Evolutionary conservation across 2,113 vertebrate genomes (phyloP).

Genomic region (Pteropus alecto): DNA sequence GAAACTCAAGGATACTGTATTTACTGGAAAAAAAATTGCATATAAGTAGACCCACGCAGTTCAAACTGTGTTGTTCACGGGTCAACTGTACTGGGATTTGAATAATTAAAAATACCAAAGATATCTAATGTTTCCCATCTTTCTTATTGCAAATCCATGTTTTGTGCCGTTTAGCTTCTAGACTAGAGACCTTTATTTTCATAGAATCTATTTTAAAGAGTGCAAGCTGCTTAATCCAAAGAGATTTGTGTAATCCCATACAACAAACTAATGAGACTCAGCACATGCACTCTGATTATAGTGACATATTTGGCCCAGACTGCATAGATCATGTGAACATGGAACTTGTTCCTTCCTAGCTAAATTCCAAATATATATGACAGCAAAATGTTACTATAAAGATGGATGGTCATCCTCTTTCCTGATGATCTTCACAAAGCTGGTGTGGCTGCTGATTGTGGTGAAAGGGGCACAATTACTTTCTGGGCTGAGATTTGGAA

Average conservation of each 20-base stretch:
- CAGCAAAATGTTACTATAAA: not conserved
- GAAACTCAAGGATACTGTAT: not conserved
- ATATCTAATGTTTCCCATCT: not conserved
- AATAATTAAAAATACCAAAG: not conserved
- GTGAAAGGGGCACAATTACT: not conserved
- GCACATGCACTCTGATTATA: not conserved
- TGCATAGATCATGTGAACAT: not conserved
- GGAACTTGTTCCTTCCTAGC: not conserved
- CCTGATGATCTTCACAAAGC: not conserved
- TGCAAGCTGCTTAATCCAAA: not conserved
- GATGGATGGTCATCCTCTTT: not conserved
- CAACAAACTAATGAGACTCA: not conserved
- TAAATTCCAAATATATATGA: not conserved
- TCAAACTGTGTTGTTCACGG: not conserved
- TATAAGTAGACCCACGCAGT: not conserved
- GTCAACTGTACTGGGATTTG: not conserved
- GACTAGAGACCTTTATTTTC: not conserved
- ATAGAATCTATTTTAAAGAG: not conserved
- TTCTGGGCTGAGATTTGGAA: not conserved
- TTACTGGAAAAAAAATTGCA: not conserved
- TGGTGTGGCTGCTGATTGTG: not conserved
- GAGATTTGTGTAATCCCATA: not conserved
- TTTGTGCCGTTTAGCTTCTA: not conserved
- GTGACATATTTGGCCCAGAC: not conserved
- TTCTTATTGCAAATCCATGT: not conserved